Base-by-base conservation (phyloP, 2,797 vertebrate species). In the Podarcis siculus region DNA sequence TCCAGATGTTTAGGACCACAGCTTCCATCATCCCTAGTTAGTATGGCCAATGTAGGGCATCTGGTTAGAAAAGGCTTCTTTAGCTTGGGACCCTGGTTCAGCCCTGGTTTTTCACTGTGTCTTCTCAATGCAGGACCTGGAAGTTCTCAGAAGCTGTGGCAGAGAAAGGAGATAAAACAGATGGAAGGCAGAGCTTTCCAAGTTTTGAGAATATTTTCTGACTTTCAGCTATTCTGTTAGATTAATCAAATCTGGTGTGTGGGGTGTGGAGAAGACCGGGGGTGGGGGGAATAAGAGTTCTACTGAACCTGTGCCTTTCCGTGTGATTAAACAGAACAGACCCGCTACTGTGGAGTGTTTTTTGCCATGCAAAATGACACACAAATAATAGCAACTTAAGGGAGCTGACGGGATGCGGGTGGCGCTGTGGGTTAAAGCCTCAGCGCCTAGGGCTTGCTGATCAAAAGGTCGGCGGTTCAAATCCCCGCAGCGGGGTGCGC, bases 331-430 rank as follows among this genome's bases (percentile, higher is more conserved):
- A 39, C 21, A 79, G 58, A 73, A 69, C 81, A 71, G 81, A 75
- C 87, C 69, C 45, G 25, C 13, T 23, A 72, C 42, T 30, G 2
- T 8, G 30, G 89, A 88, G 30, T 1, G 0, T 1, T 0, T 0
- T 81, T 82, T 72, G 4, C 79, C 21, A 1, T 15, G 73, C 67
- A 79, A 84, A 82, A 13, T 87, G 37, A 79, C 72, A 6, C 42
- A n/a, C 87, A 95, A 90, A 93, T 86, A 89, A 92, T 19, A 87
- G 87, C 86, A 94, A 8, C 73, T 89, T 90, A 69, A 0, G 2
- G 83, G 88, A 94, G 85, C 89, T 91, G 93, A 92, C 94, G n/a
- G n/a, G n/a, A n/a, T n/a, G n/a, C n/a, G n/a, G n/a, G n/a, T n/a
- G n/a, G n/a, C n/a, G n/a, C n/a, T n/a, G n/a, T n/a, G n/a, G n/a